Conservation (phyloP, 2,888 invertebrate genomes). For the Saturnia pavonia region DNA sequence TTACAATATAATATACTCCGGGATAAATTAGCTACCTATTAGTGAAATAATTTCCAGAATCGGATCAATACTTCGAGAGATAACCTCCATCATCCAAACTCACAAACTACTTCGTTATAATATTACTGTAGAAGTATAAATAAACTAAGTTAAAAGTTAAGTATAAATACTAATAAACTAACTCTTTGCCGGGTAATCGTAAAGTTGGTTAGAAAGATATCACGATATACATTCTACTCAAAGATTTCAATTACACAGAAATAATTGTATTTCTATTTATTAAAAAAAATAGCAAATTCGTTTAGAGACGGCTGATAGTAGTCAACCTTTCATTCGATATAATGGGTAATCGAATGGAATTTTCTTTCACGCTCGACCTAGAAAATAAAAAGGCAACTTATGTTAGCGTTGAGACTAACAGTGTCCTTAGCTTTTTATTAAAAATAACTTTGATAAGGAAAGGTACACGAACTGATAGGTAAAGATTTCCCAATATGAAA, state of each 20-base stretch:
- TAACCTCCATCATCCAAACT: too few relatives aligned
- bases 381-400: conserved; percentile 22
- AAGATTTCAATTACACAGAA: not conserved
- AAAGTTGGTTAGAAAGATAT: not conserved
- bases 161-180: too few relatives aligned
- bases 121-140: too few relatives aligned
- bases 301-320: not conserved
- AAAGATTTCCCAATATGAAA: not conserved
- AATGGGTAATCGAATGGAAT: conserved; percentile 36
- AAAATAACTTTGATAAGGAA: conserved; percentile 8
- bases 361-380: conserved; percentile 28
- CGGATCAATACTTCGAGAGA: too few relatives aligned
- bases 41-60: too few relatives aligned
- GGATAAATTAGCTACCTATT: too few relatives aligned
- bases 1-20: too few relatives aligned
- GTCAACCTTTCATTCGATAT: conserved; percentile 26
- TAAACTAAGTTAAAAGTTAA: too few relatives aligned
- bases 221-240: not conserved
- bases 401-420: conserved; percentile 15
- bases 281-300: not conserved
- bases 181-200: not conserved
- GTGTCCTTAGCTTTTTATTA: not conserved
- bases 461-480: conserved; percentile 7
- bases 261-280: not conserved
- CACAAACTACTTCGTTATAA: too few relatives aligned